Conservation (phyloP, 2,888 invertebrate species). For the Alcis repandata region DNA sequence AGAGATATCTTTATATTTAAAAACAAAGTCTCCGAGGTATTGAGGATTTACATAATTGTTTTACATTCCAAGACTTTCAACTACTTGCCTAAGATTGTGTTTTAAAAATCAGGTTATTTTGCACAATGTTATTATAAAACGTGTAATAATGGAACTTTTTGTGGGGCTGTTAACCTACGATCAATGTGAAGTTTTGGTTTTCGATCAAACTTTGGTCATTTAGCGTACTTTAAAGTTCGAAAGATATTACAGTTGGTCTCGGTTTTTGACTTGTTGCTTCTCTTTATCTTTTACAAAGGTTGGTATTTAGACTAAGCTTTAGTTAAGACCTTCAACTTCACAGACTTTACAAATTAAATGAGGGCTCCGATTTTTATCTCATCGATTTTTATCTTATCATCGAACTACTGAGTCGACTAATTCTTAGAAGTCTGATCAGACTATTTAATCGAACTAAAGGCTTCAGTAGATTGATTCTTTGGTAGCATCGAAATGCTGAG, state of each 20-base stretch:
- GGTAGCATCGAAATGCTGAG: too few relatives aligned
- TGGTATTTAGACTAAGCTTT: too few relatives aligned
- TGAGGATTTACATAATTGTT: constrained; percentile 28
- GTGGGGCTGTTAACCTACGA: background rate
- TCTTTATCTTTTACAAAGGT: too few relatives aligned
- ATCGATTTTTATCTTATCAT: too few relatives aligned
- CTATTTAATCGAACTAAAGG: too few relatives aligned
- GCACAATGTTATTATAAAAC: background rate
- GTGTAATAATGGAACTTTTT: background rate
- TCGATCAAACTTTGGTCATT: background rate
- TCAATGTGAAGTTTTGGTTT: constrained; percentile 1
- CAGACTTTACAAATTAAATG: too few relatives aligned
- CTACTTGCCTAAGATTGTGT: constrained; percentile 4
- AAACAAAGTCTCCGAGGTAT: constrained; percentile 22
- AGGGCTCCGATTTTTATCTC: too few relatives aligned
- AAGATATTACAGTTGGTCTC: background rate
- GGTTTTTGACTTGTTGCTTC: background rate
- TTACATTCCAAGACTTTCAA: constrained; percentile 20
- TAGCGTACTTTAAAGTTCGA: background rate
- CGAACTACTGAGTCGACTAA: too few relatives aligned
- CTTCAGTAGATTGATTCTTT: too few relatives aligned
- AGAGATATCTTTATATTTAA: constrained; percentile 27
- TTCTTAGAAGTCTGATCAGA: too few relatives aligned
- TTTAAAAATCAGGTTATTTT: constrained; percentile 4
- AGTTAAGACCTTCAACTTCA: too few relatives aligned